These are phyloP conservation scores for Thermophis baileyi DNA, from an alignment of 2,113 vertebrate genomes.

Conservation along the genomic window DNA sequence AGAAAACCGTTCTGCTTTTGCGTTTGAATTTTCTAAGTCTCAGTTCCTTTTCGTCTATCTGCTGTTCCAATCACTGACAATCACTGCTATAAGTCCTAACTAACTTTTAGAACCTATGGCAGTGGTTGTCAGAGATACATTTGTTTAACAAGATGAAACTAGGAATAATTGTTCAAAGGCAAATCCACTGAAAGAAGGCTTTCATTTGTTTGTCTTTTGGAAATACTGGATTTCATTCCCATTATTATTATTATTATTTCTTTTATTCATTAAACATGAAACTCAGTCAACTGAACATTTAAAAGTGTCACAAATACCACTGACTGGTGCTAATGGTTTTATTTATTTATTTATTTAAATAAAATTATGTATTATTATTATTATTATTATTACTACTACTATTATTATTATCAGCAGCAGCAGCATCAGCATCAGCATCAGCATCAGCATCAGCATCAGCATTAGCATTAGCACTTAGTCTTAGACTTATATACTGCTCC, in stretches of 20 bases:
- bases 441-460: too few relatives aligned
- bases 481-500: neutral
- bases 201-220: neutral
- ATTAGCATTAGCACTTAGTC: neutral
- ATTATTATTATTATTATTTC: neutral
- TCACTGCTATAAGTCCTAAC: neutral
- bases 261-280: too few relatives aligned
- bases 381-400: neutral
- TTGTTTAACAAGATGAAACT: slow-evolving; percentile 13
- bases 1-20: neutral
- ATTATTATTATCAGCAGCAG: too few relatives aligned
- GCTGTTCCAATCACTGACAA: neutral
- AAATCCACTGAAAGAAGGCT: neutral
- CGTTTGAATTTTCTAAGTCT: neutral
- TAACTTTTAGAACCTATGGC: neutral
- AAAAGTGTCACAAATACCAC: too few relatives aligned
- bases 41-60: neutral
- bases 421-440: too few relatives aligned
- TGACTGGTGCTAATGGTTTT: too few relatives aligned
- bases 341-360: too few relatives aligned
- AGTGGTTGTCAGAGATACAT: neutral
- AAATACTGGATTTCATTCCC: too few relatives aligned
- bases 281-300: too few relatives aligned
- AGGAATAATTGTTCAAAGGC: slow-evolving; percentile 9
- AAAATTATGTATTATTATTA: too few relatives aligned